phyloP scores from a whole-genome alignment of 2,888 invertebrate genomes.

The Polia nebulosa region DNA sequence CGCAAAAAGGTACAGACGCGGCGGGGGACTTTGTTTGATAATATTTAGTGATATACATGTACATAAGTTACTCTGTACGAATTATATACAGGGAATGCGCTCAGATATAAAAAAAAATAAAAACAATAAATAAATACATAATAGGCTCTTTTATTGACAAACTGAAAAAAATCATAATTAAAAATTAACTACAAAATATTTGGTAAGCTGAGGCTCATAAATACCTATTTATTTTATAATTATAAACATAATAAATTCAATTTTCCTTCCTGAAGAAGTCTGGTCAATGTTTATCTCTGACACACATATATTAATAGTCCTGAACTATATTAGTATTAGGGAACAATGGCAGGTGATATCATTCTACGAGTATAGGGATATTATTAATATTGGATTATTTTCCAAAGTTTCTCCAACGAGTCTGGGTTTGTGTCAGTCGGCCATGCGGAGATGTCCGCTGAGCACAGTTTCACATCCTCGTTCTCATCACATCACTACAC shows the following conservation, averaged over 20 bases:
- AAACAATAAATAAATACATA: too few species aligned
- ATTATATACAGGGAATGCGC: constrained; percentile 2
- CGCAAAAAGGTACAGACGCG: too few species aligned
- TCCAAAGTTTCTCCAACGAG: constrained; percentile 88
- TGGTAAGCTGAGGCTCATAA: not conserved
- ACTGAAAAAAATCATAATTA: too few species aligned
- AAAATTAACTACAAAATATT: not conserved
- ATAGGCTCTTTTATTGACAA: too few species aligned
- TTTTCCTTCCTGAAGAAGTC: constrained; percentile 34
- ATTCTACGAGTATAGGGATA: too few species aligned
- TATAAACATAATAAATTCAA: constrained; percentile 2
- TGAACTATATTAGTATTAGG: not conserved
- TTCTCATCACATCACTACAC: constrained; percentile 87
- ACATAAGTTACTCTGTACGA: not conserved
- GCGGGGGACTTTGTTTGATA: too few species aligned
- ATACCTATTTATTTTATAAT: not conserved
- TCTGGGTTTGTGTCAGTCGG: constrained; percentile 90
- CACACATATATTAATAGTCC: constrained; percentile 1
- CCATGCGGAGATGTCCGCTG: constrained; percentile 86
- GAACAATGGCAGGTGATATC: constrained; percentile 2
- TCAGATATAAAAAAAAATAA: too few species aligned
- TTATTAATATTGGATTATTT: constrained; percentile 50
- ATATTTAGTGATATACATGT: not conserved
- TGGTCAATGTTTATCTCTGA: constrained; percentile 8
- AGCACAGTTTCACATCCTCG: constrained; percentile 87